Base-by-base conservation (phyloP, 1,140 invertebrate species). In the Panonychus citri region DNA sequence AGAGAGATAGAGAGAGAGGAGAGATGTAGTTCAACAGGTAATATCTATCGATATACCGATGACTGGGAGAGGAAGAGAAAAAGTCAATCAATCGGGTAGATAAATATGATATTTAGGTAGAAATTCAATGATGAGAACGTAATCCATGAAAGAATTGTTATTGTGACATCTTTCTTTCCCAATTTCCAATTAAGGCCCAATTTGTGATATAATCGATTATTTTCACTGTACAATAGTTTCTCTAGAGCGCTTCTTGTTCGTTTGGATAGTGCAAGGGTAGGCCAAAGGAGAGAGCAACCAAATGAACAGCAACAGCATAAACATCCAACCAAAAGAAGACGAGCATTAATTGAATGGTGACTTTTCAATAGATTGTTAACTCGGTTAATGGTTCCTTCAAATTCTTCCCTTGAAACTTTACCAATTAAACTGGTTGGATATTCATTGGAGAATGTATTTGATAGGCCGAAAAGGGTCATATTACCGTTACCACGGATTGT, bases 111-210 rank as follows among this genome's bases (percentile, higher is more conserved):
- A 19, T 50, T 61, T 61, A 3, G 60, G 57, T 7, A 57, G 15
- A 42, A 61, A 61, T 42, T 61, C 60, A 15, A 61, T 61, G 25
- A 61, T 24, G 8, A 61, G 26, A 15, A 61, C 56, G 27, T 61
- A 61, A 24, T 61, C 60, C 54, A 61, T 59, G 39, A 61, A 61
- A 26, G 60, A 48, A 42, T 60, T 54, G 28, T 61, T 61, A 19
- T 28, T 56, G 27, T 61, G 57, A 42, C 46, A 53, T 28, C 42
- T 39, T 57, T 61, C 60, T 48, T 59, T 1, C 42, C 21, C 15
- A 61, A 27, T 30, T 49, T 37, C 60, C 60, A 61, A 43, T 61
- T 61, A 17, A 61, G 37, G n/a, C 60, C 60, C 12, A 61, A 25
- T 40, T 61, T 61, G 19, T 56, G 37, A 43, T 61, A 61, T 24